phyloP scores from a whole-genome alignment of 2,113 vertebrate species.

The Ariopsis seemanni region DNA sequence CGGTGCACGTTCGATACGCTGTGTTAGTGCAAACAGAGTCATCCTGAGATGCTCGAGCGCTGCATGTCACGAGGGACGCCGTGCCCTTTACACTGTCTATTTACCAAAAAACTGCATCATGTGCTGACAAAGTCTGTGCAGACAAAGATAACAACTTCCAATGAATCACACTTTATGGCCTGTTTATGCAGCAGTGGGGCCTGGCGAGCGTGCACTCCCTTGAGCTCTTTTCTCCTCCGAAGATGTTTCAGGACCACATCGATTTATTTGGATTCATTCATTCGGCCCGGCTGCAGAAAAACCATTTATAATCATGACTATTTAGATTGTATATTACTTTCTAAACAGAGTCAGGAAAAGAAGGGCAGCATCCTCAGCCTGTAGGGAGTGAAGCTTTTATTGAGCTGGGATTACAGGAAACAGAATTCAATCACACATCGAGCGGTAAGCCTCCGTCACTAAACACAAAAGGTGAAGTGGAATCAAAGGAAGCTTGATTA shows the following conservation, averaged over 20 bases:
- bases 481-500: conserved; percentile 16
- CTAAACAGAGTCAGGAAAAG: conserved; percentile 5
- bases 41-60: conserved; percentile 46
- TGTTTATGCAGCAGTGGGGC: conserved; percentile 30
- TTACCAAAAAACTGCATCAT: conserved; percentile 55
- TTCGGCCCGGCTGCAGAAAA: not conserved
- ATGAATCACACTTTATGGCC: conserved; percentile 39
- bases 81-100: conserved; percentile 59
- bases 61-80: conserved; percentile 40
- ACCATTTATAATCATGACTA: conserved; percentile 23
- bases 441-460: not conserved
- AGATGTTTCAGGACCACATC: not conserved
- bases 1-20: not conserved
- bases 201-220: not conserved
- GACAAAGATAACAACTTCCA: conserved; percentile 51
- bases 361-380: not conserved
- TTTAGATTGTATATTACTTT: conserved; percentile 38
- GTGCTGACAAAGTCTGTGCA: conserved; percentile 48
- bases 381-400: conserved; percentile 7
- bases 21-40: conserved; percentile 36
- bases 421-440: conserved; percentile 23
- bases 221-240: not conserved
- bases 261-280: conserved; percentile 35
- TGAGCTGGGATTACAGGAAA: conserved; percentile 26
- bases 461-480: conserved; percentile 2